phyloP scores from a whole-genome alignment of 1,140 invertebrate genomes.

The Onthophagus taurus region DNA sequence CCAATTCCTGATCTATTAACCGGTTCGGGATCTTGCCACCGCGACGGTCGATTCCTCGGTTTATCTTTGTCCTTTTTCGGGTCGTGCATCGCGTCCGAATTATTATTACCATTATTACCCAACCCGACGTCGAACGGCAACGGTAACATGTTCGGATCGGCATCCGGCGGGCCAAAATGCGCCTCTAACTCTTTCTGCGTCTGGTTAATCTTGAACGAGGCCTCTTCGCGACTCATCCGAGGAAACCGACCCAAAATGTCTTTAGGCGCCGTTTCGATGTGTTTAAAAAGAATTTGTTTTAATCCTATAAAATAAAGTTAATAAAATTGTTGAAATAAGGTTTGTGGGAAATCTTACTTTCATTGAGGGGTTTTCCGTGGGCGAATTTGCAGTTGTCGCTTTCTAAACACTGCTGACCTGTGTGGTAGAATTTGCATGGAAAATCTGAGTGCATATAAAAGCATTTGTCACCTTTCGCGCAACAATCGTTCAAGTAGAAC shows the following conservation, averaged over 20 bases:
- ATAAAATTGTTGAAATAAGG: slow-evolving; percentile 23
- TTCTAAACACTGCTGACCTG: slow-evolving; percentile 72
- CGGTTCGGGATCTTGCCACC: slow-evolving; percentile 46
- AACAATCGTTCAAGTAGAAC: slow-evolving; percentile 93
- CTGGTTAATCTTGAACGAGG: slow-evolving; percentile 58
- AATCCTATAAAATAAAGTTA: slow-evolving; percentile 19
- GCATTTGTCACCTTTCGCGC: slow-evolving; percentile 91
- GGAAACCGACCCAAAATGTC: slow-evolving; percentile 84
- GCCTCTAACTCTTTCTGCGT: slow-evolving; percentile 56
- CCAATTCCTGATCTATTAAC: slow-evolving; percentile 11
- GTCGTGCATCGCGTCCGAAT: slow-evolving; percentile 24
- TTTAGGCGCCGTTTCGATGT: slow-evolving; percentile 82
- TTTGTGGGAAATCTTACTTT: slow-evolving; percentile 56
- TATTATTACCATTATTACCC: slow-evolving; percentile 42
- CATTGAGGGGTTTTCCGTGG: slow-evolving; percentile 72
- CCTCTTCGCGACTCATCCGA: slow-evolving; percentile 64
- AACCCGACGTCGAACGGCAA: slow-evolving; percentile 49
- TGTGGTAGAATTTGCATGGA: slow-evolving; percentile 95
- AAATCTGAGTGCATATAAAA: slow-evolving; percentile 95
- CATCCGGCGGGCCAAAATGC: slow-evolving; percentile 35
- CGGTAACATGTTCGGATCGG: slow-evolving; percentile 38
- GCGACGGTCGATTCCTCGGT: slow-evolving; percentile 47
- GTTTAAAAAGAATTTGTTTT: slow-evolving; percentile 46
- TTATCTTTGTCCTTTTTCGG: slow-evolving; percentile 32
- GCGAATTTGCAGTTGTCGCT: slow-evolving; percentile 88